Percentiles rank a stretch among this genome's conserved stretches.
phyloP scores from a whole-genome alignment of 1,140 invertebrate genomes.

The Augochlora pura region DNA sequence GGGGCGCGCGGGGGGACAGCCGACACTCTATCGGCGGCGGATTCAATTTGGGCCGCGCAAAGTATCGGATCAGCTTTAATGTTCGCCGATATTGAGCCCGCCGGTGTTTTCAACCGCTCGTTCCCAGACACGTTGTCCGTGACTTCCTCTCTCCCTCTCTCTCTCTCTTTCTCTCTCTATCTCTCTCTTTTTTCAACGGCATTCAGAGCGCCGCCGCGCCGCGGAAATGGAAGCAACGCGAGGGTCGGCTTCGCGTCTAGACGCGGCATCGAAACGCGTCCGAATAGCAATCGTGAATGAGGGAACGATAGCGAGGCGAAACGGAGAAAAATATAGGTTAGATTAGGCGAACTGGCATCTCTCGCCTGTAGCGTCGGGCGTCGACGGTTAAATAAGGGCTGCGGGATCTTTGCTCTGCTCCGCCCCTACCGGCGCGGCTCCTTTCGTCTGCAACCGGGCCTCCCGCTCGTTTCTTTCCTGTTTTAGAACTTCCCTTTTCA shows the following conservation, averaged over 20 bases:
- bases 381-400: constrained; percentile 42
- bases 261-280: not conserved
- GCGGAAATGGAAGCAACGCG: not conserved
- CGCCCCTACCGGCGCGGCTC: not conserved
- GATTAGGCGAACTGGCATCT: constrained; percentile 66
- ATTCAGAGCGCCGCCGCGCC: constrained; percentile 1
- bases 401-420: constrained; percentile 8
- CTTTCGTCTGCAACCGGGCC: not conserved
- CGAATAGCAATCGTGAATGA: constrained; percentile 3
- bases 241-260: constrained; percentile 13
- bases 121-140: not conserved
- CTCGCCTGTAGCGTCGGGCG: constrained; percentile 27
- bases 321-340: constrained; percentile 64
- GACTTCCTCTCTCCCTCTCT: not conserved
- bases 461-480: constrained; percentile 18
- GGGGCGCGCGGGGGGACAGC: constrained; percentile 14
- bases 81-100: constrained; percentile 36
- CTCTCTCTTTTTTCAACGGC: not conserved
- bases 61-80: constrained; percentile 59
- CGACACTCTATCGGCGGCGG: constrained; percentile 43
- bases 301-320: constrained; percentile 26
- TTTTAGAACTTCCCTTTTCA: constrained; percentile 31
- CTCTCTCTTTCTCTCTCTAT: not conserved
- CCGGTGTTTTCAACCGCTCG: not conserved
- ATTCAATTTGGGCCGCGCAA: constrained; percentile 52